Evolutionary conservation across 2,113 vertebrate species (phyloP).

Genomic region (Nettapus auritus): DNA sequence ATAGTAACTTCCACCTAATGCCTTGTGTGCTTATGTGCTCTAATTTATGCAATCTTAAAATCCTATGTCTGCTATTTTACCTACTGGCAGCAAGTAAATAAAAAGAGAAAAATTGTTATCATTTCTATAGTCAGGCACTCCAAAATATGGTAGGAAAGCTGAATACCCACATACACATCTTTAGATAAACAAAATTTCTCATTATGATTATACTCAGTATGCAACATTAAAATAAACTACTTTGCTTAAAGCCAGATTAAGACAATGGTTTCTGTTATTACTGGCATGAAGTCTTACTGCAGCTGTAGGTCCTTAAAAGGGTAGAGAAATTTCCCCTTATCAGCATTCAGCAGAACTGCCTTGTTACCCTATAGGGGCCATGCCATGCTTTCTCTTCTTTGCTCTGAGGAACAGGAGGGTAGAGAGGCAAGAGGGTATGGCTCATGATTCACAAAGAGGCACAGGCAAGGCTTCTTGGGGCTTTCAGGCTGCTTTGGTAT

Average conservation of each 20-base stretch:
- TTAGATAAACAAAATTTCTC: background rate
- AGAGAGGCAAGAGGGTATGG: background rate
- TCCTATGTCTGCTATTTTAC: background rate
- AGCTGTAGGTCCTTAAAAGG: background rate
- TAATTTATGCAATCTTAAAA: background rate
- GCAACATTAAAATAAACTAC: background rate
- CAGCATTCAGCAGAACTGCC: background rate
- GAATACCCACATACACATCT: background rate
- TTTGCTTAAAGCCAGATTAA: constrained; percentile 19
- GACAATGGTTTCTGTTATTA: background rate
- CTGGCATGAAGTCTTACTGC: background rate
- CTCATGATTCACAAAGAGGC: background rate
- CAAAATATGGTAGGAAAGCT: background rate
- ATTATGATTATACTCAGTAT: background rate
- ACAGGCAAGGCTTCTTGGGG: background rate
- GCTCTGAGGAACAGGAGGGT: background rate
- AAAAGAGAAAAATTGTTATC: background rate
- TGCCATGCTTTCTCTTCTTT: background rate
- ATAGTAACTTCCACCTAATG: background rate
- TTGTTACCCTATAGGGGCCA: background rate
- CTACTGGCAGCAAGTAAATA: background rate
- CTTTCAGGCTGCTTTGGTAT: background rate
- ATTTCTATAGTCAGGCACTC: background rate
- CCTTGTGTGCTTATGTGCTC: background rate
- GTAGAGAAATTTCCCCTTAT: background rate